A percentile compares a stretch with the other conserved stretches of the same genome.
Conservation (phyloP, 2,113 vertebrate genomes). For the Podarcis muralis region DNA sequence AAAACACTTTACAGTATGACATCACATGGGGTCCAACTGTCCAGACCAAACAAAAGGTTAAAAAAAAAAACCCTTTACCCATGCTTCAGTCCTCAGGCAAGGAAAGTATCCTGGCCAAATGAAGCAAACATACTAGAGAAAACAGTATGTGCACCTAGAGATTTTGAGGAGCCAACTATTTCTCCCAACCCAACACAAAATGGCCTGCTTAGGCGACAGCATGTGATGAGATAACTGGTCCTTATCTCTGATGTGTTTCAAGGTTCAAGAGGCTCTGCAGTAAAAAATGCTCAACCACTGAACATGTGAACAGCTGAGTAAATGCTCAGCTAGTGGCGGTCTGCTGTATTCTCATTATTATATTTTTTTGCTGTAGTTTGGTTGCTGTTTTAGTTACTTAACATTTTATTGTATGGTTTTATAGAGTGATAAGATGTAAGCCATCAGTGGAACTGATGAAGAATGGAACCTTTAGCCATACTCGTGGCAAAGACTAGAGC, state of each 20-base stretch:
- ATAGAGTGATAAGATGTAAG: no score
- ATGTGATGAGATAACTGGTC: not conserved
- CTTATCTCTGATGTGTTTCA: not conserved
- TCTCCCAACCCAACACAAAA: conserved; percentile 10
- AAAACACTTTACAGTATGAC: not conserved
- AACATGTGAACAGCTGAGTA: no score
- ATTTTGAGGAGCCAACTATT: conserved; percentile 26
- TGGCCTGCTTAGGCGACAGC: not conserved
- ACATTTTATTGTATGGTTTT: no score
- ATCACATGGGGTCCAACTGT: not conserved
- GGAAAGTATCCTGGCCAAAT: conserved; percentile 10
- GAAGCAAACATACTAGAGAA: conserved; percentile 52
- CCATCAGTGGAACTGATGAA: no score
- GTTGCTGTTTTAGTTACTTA: no score
- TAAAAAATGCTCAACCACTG: no score
- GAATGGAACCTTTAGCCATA: no score
- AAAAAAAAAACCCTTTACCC: not conserved
- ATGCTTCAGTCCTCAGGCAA: not conserved
- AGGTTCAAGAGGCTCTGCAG: not conserved
- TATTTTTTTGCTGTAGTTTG: no score
- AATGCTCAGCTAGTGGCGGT: no score
- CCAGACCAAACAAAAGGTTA: not conserved
- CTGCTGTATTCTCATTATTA: no score
- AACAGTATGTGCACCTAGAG: conserved; percentile 37
- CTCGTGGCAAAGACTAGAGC: not conserved